A percentile compares a stretch with the other conserved stretches of the same genome.
These are phyloP conservation scores for Apis florea DNA, from an alignment of 1,140 invertebrate species.

Conservation along the genomic window DNA sequence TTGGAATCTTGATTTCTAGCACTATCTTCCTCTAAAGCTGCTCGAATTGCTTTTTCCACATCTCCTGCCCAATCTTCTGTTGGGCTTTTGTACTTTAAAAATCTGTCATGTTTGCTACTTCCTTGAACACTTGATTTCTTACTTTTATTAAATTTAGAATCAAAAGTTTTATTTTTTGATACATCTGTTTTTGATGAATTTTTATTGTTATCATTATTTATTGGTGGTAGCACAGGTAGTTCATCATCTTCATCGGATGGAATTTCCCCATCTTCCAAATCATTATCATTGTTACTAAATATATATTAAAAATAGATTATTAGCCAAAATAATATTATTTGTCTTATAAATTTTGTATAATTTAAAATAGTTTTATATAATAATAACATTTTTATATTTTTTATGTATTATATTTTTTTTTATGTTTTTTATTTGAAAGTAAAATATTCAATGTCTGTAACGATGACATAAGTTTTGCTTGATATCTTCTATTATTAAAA, in stretches of 20 bases:
- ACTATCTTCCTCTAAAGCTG: slow-evolving; percentile 82
- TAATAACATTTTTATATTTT: not conserved
- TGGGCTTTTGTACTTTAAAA: slow-evolving; percentile 75
- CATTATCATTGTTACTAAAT: slow-evolving; percentile 75
- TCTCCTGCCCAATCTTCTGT: slow-evolving; percentile 88
- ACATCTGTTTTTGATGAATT: slow-evolving; percentile 62
- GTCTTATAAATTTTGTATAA: not conserved
- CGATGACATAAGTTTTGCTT: slow-evolving; percentile 32
- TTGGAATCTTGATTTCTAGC: slow-evolving; percentile 80
- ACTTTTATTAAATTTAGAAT: slow-evolving; percentile 73
- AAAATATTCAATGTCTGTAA: slow-evolving; percentile 23
- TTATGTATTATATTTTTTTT: not conserved
- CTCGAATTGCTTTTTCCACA: slow-evolving; percentile 88
- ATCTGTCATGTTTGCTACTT: slow-evolving; percentile 67
- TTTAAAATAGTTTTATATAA: not conserved
- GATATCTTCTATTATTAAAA: not conserved
- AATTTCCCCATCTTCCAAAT: slow-evolving; percentile 84
- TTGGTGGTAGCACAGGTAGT: slow-evolving; percentile 48
- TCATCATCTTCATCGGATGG: slow-evolving; percentile 83
- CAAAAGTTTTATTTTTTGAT: slow-evolving; percentile 69
- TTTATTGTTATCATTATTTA: slow-evolving; percentile 61
- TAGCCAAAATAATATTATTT: slow-evolving; percentile 1
- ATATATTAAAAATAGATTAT: slow-evolving; percentile 36
- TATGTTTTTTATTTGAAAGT: not conserved
- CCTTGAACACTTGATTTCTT: slow-evolving; percentile 64